These are phyloP conservation scores for Eurystomus gularis DNA, from an alignment of 2,113 vertebrate species.

Conservation along the genomic window DNA sequence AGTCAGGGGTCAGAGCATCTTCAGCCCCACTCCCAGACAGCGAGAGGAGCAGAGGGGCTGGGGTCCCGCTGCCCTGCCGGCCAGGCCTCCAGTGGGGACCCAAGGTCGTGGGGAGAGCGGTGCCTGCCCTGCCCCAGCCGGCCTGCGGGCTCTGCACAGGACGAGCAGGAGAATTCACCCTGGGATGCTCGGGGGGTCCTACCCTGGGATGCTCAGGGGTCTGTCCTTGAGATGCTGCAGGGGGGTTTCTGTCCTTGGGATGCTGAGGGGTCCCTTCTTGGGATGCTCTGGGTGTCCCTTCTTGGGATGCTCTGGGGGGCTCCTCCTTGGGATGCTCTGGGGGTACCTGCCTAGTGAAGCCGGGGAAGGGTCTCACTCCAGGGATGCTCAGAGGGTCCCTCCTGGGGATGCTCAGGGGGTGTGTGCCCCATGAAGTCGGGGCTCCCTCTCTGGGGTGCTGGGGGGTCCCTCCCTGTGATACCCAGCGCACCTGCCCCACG, in stretches of 20 bases:
- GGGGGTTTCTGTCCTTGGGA: not conserved
- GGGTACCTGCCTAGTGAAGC: not conserved
- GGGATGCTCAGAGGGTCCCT: not conserved
- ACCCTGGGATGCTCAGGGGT: not conserved
- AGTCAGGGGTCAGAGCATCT: not conserved
- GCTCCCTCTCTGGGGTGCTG: not conserved
- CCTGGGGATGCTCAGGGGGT: not conserved
- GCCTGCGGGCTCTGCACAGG: not conserved
- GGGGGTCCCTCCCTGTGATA: no score
- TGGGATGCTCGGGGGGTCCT: not conserved
- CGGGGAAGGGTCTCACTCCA: not conserved
- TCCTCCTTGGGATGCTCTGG: not conserved
- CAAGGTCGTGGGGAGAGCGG: slow-evolving; percentile 14
- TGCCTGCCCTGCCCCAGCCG: not conserved
- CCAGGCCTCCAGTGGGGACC: not conserved
- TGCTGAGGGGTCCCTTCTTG: not conserved
- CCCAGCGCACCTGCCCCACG: not conserved
- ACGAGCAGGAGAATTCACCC: not conserved
- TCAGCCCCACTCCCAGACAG: accelerated
- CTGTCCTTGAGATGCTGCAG: not conserved
- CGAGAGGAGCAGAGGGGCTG: not conserved
- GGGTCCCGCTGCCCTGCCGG: not conserved
- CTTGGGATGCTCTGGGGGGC: not conserved
- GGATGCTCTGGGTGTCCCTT: not conserved
- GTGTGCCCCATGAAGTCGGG: no score